Conservation (phyloP, 1,140 invertebrate species). For the Nautilus pompilius region DNA sequence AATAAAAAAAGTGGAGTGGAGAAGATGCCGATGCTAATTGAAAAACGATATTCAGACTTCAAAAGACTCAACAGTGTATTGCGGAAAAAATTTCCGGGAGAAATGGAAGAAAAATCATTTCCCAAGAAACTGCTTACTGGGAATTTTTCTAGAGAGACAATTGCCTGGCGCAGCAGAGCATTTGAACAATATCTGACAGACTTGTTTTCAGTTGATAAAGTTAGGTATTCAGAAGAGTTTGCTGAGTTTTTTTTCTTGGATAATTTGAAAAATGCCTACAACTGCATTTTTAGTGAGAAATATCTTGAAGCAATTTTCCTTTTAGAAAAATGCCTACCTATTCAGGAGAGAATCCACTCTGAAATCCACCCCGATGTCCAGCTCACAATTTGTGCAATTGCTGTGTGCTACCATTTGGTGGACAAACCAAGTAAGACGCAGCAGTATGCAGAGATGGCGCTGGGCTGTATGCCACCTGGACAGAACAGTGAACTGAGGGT, state of each 20-base stretch:
- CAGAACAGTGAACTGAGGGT: constrained; percentile 61
- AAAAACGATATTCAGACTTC: constrained; percentile 75
- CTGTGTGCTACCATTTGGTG: constrained; percentile 62
- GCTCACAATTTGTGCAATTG: constrained; percentile 67
- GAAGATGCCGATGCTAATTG: constrained; percentile 62
- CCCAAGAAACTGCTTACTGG: constrained; percentile 73
- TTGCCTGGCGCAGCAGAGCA: constrained; percentile 66
- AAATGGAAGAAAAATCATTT: constrained; percentile 64
- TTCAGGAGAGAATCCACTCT: constrained; percentile 73
- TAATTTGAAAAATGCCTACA: constrained; percentile 64
- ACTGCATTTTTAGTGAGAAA: constrained; percentile 62
- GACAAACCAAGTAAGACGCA: constrained; percentile 62
- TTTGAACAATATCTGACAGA: constrained; percentile 69
- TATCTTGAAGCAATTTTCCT: constrained; percentile 65
- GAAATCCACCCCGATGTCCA: constrained; percentile 68
- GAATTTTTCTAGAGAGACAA: constrained; percentile 72
- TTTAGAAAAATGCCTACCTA: constrained; percentile 69
- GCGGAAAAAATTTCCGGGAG: constrained; percentile 62
- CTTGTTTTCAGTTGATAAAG: constrained; percentile 60
- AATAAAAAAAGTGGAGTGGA: constrained; percentile 42
- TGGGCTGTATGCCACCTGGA: constrained; percentile 56
- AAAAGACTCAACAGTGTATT: constrained; percentile 66
- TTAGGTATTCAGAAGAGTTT: constrained; percentile 64
- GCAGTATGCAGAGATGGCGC: constrained; percentile 68
- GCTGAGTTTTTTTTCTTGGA: constrained; percentile 68